phyloP scores from a whole-genome alignment of 1,140 invertebrate species.

The Orchestia grillus region DNA sequence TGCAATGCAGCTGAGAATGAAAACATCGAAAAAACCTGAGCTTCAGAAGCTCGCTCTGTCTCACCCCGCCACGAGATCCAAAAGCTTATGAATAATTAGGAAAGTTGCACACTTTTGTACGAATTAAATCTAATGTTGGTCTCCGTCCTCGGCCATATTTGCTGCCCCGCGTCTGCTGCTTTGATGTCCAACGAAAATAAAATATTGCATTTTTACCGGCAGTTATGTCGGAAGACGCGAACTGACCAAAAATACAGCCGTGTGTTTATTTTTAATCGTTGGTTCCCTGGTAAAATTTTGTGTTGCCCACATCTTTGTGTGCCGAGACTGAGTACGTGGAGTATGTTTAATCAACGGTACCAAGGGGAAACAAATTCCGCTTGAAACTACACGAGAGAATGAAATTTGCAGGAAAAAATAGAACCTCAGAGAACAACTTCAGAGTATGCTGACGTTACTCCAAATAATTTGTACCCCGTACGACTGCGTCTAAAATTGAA shows the following conservation, averaged over 20 bases:
- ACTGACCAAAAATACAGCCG: background rate
- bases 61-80: background rate
- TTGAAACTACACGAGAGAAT: background rate
- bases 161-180: background rate
- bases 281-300: background rate
- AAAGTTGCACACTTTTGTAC: background rate
- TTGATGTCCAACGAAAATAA: background rate
- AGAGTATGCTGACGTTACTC: background rate
- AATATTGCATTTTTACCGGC: background rate
- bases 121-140: background rate
- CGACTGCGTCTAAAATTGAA: background rate
- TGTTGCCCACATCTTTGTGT: background rate
- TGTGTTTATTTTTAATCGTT: background rate
- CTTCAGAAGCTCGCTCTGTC: background rate
- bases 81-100: background rate
- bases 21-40: background rate
- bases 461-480: background rate
- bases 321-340: background rate
- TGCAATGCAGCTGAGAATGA: background rate
- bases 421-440: background rate
- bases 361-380: background rate
- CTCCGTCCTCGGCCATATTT: background rate
- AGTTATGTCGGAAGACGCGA: background rate
- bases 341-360: background rate
- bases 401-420: background rate